Evolutionary conservation across 1,140 invertebrate genomes (phyloP).

Genomic region (Habropoda laboriosa): DNA sequence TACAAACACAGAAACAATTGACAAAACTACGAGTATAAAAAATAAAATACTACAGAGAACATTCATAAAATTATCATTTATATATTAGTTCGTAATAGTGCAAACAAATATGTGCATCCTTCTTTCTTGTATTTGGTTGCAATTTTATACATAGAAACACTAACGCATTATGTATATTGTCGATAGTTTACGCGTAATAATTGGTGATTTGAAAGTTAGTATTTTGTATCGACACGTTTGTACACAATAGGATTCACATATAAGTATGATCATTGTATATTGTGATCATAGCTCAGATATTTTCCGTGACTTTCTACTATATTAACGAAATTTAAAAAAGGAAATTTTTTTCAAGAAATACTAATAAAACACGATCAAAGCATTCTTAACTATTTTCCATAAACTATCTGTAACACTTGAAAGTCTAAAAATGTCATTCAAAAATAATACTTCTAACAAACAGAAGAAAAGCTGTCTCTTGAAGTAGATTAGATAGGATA

Average conservation of each 20-base stretch:
- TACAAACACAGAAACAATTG: neutral
- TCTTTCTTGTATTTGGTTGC: neutral
- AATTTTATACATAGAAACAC: neutral
- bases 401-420: neutral
- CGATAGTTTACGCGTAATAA: slow-evolving; percentile 9
- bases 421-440: neutral
- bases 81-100: too few relatives aligned
- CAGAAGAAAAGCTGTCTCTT: neutral
- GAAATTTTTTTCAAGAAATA: too few relatives aligned
- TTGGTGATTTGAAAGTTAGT: slow-evolving; percentile 8
- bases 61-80: neutral
- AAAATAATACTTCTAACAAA: too few relatives aligned
- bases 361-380: neutral
- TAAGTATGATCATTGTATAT: too few relatives aligned
- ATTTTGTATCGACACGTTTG: neutral
- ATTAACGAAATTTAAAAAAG: too few relatives aligned
- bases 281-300: too few relatives aligned
- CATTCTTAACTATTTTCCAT: neutral
- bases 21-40: too few relatives aligned
- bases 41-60: neutral
- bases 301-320: too few relatives aligned
- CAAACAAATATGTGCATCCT: neutral
- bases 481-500: slow-evolving; percentile 16
- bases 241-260: neutral
- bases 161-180: neutral